A percentile compares a stretch with the other conserved stretches of the same genome.
These are phyloP conservation scores for Alethe castanea DNA, from an alignment of 2,113 vertebrate species.

Conservation along the genomic window DNA sequence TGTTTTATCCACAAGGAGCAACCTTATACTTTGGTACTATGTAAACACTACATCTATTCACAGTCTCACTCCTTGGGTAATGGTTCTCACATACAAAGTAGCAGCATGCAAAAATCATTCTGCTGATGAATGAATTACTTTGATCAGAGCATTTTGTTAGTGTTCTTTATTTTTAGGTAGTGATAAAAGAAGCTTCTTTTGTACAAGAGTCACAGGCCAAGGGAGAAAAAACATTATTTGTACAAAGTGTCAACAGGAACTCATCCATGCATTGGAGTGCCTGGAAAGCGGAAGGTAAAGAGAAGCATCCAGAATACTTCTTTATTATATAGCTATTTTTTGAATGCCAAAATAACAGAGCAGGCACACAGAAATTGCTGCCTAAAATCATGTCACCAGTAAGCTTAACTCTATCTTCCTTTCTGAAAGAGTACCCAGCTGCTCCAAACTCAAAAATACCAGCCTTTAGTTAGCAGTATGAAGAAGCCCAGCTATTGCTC, in stretches of 20 bases:
- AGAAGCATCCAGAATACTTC: background rate
- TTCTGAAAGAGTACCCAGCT: background rate
- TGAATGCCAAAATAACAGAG: background rate
- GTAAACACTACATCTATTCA: constrained; percentile 74
- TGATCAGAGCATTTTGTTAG: constrained; percentile 30
- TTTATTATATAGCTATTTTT: background rate
- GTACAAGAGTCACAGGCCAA: background rate
- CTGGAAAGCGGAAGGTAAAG: background rate
- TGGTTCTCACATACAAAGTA: constrained; percentile 64
- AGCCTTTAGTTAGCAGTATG: background rate
- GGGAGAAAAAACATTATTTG: background rate
- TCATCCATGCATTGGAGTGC: background rate
- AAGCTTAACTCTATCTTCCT: background rate
- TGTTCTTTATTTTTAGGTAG: constrained; percentile 34
- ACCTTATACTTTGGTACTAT: constrained; percentile 72
- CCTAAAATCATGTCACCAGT: background rate
- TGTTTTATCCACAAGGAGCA: constrained; percentile 70
- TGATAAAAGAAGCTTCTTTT: background rate
- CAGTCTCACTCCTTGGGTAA: constrained; percentile 34
- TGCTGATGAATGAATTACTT: constrained; percentile 51
- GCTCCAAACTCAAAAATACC: background rate
- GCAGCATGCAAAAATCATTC: constrained; percentile 62
- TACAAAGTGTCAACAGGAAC: background rate
- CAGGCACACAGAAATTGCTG: background rate
- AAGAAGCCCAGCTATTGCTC: background rate